Evolutionary conservation across 1,140 invertebrate species (phyloP).

Genomic region (Drosophila varians): DNA sequence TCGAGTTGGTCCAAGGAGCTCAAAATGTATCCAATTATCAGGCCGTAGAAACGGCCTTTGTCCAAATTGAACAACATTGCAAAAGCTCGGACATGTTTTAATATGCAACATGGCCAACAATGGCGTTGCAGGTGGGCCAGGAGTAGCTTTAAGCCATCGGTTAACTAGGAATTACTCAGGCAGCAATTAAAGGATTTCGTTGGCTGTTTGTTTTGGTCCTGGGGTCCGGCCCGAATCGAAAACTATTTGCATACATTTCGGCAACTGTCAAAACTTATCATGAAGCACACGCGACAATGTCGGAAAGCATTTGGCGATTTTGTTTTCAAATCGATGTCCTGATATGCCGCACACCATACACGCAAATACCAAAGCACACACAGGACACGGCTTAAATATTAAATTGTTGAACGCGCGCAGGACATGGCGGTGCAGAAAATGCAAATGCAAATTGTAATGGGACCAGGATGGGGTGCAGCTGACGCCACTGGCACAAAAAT

Average conservation of each 20-base stretch:
- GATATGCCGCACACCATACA: slow-evolving; percentile 35
- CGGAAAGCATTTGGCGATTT: slow-evolving; percentile 59
- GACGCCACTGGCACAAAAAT: slow-evolving; percentile 57
- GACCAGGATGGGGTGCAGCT: neutral
- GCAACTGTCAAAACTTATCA: slow-evolving; percentile 72
- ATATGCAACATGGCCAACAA: neutral
- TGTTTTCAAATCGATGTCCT: slow-evolving; percentile 63
- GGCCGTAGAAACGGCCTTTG: neutral
- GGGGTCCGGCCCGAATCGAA: slow-evolving; percentile 3
- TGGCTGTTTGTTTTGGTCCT: slow-evolving; percentile 11
- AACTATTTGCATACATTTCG: slow-evolving; percentile 60
- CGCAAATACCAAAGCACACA: slow-evolving; percentile 18
- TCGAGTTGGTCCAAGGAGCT: neutral
- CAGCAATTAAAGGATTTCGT: slow-evolving; percentile 29
- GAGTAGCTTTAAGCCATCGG: slow-evolving; percentile 23
- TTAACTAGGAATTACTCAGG: slow-evolving; percentile 28
- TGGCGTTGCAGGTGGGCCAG: slow-evolving; percentile 3
- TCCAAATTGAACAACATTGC: neutral
- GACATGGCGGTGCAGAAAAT: slow-evolving; percentile 9
- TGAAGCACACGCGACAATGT: slow-evolving; percentile 45
- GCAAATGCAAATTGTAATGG: slow-evolving; percentile 54
- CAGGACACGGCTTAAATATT: slow-evolving; percentile 61
- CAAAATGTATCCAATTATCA: neutral
- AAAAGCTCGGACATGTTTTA: neutral
- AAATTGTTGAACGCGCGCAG: slow-evolving; percentile 54